Base-by-base conservation (phyloP, 2,888 invertebrate genomes). In the Hydrotaea cyrtoneurina region DNA sequence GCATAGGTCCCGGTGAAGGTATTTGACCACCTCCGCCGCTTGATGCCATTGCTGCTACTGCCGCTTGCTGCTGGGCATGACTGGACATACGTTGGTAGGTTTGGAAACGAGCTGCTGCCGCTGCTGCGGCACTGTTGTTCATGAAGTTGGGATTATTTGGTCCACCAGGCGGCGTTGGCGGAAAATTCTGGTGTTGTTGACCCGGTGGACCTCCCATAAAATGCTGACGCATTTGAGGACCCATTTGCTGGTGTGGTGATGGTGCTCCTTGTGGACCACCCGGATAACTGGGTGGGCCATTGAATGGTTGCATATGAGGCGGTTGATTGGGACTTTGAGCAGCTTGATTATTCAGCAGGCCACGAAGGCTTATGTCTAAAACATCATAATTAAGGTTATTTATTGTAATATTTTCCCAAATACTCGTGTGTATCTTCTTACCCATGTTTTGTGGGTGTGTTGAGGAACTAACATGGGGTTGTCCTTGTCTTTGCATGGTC, bases 371-470 rank as follows among this genome's bases (percentile, higher is more conserved):
- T 86, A 92, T 92, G 87, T 92, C 92, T 92, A 86, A 88, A 87
- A 78, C 31, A 31, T 31, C 31, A 64, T n/a, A 26, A 23, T 31
- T 62, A 15, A 62, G 8, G 2, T n/a, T 21, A 57, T 21, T 57
- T 11, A 23, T 13, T 11, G 11, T 19, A 17, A 53, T 31, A 53
- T 55, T 21, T 55, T 7, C 19, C 19, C 19, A n/a, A 53, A 55
- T 19, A 7, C n/a, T 53, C 1, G n/a, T 53, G 19, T 50, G 19
- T 19, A n/a, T 57, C 23, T 57, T 79, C 89, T 88, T 91, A 92
- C 93, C 94, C 93, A 94, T 93, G 88, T 94, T 94, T 90, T 94
- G 94, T 87, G 94, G 94, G 90, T 94, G 94, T 89, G 94, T 94
- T 87, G 94, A 94, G 90, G 94, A 94, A 88, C 94, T 94, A 89